phyloP scores from a whole-genome alignment of 1,140 invertebrate genomes.

The Zaprionus capensis region DNA sequence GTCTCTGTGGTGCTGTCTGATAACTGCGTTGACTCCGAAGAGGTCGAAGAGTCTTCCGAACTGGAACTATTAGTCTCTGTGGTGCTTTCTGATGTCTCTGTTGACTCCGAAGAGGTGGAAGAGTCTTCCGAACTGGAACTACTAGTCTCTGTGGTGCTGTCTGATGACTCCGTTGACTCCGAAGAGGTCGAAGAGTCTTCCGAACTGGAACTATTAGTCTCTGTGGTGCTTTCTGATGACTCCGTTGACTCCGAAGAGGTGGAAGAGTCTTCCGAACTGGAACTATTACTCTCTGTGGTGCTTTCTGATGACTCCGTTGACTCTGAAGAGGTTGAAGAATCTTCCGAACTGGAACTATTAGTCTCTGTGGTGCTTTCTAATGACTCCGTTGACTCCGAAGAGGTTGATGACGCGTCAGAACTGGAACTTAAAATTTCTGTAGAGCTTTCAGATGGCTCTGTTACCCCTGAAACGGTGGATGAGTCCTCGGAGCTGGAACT shows the following conservation, averaged over 20 bases:
- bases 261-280: conserved; percentile 4
- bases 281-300: conserved; percentile 1
- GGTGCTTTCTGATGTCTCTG: too few species aligned
- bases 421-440: not conserved
- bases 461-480: not conserved
- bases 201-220: conserved; percentile 6
- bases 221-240: not conserved
- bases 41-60: too few species aligned
- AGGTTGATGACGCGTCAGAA: not conserved
- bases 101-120: not conserved
- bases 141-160: not conserved
- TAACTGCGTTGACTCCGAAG: too few species aligned
- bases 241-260: not conserved
- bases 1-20: too few species aligned
- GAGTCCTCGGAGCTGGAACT: not conserved
- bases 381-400: not conserved
- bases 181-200: not conserved
- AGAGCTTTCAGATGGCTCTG: not conserved
- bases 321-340: not conserved
- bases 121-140: conserved; percentile 10
- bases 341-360: conserved; percentile 9
- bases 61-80: too few species aligned
- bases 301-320: not conserved
- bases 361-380: not conserved
- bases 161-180: not conserved